These are phyloP conservation scores for Zoanthus solanderi DNA, from an alignment of 92 coral and sea anemone genomes.

Conservation along the genomic window DNA sequence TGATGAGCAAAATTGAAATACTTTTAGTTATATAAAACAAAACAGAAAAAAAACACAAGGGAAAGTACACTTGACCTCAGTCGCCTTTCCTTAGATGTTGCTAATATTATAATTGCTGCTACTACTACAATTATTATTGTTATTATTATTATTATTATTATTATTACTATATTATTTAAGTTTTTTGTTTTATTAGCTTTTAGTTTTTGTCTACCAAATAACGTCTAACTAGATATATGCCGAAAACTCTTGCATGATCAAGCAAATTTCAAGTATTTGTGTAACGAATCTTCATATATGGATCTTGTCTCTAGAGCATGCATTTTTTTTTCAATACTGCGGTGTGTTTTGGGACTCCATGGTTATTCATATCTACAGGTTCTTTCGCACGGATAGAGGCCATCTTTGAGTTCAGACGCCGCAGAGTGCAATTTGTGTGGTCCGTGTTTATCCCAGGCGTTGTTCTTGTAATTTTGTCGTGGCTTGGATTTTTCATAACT, in stretches of 20 bases:
- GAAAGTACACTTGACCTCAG: too few species aligned
- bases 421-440: constrained; percentile 7
- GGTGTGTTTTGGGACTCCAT: neutral
- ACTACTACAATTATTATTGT: too few species aligned
- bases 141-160: too few species aligned
- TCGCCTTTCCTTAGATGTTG: too few species aligned
- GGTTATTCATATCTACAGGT: neutral
- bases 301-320: neutral
- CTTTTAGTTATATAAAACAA: too few species aligned
- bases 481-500: neutral
- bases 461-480: neutral
- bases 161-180: too few species aligned
- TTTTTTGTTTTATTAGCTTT: too few species aligned
- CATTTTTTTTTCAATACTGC: neutral
- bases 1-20: too few species aligned
- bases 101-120: too few species aligned
- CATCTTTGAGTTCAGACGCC: constrained; percentile 6
- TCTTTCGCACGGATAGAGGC: constrained; percentile 3
- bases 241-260: neutral
- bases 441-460: neutral
- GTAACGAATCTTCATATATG: neutral
- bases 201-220: too few species aligned
- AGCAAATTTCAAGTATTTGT: neutral
- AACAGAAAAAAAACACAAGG: too few species aligned
- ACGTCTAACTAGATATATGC: too few species aligned